These are phyloP conservation scores for Lampris incognitus DNA, from an alignment of 2,113 vertebrate species.

Conservation along the genomic window DNA sequence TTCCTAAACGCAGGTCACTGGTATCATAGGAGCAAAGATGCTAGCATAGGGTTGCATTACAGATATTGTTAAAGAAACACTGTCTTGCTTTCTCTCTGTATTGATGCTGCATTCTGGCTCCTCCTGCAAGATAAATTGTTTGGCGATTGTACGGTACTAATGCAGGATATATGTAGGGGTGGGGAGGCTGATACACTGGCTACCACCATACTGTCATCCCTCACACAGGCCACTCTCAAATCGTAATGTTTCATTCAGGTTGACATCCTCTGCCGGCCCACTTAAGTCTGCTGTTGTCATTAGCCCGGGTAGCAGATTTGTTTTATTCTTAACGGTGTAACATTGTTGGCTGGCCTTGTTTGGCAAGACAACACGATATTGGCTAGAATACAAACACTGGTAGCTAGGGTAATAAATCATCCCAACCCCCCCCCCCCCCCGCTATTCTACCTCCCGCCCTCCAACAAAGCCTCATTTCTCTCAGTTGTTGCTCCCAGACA, in stretches of 20 bases:
- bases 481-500: conserved; percentile 55
- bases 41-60: conserved; percentile 44
- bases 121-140: conserved; percentile 14
- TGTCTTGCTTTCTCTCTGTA: too few species aligned
- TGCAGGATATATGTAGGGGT: conserved; percentile 3
- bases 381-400: conserved; percentile 66
- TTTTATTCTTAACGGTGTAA: conserved; percentile 60
- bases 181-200: conserved; percentile 19
- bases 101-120: not conserved
- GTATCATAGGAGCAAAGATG: conserved; percentile 54
- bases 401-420: conserved; percentile 64
- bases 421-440: not conserved
- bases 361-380: conserved; percentile 63
- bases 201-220: conserved; percentile 36
- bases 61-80: not conserved
- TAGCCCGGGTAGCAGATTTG: conserved; percentile 65
- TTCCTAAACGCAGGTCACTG: conserved; percentile 12
- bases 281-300: conserved; percentile 54
- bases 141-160: conserved; percentile 14
- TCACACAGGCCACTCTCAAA: conserved; percentile 36
- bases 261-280: conserved; percentile 26
- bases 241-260: conserved; percentile 29
- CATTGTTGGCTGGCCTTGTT: conserved; percentile 65
- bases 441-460: not conserved
- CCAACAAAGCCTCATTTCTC: conserved; percentile 36